A percentile compares a stretch with the other conserved stretches of the same genome.
Evolutionary conservation across 2,888 invertebrate species (phyloP).

Genomic region (Coelinius sp.): DNA sequence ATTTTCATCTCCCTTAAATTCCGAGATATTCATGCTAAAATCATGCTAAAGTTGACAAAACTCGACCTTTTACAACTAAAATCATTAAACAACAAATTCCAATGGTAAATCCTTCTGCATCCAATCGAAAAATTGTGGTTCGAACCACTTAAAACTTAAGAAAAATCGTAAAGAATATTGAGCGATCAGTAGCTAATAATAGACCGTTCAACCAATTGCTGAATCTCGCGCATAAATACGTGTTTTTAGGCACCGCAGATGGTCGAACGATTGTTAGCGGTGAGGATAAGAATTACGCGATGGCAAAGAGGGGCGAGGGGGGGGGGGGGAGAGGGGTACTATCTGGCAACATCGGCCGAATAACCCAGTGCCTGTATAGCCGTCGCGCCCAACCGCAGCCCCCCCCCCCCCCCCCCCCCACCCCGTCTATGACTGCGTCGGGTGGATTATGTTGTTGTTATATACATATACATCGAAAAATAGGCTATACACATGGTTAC

Average conservation of each 20-base stretch:
- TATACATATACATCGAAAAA: conserved; percentile 37
- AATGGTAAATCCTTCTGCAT: too few relatives aligned
- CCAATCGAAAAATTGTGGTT: too few relatives aligned
- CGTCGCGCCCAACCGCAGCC: neutral
- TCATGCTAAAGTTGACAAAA: neutral
- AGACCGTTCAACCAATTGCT: neutral
- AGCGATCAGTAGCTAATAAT: conserved; percentile 15
- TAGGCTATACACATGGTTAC: conserved; percentile 41
- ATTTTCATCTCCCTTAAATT: too few relatives aligned
- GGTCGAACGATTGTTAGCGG: neutral
- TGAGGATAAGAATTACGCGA: neutral
- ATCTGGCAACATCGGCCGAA: conserved; percentile 26
- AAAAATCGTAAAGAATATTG: neutral
- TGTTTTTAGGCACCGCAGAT: neutral
- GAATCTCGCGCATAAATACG: neutral
- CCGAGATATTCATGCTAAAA: neutral
- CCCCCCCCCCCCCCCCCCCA: neutral
- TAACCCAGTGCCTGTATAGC: conserved; percentile 41
- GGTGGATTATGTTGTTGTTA: conserved; percentile 20
- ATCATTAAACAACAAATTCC: conserved; percentile 5
- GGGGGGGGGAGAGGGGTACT: neutral
- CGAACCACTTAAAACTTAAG: neutral
- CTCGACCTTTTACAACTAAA: neutral
- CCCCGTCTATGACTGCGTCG: too few relatives aligned
- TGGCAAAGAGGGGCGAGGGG: neutral